Conservation (phyloP, 2,113 vertebrate genomes). For the Pontoporia blainvillei region DNA sequence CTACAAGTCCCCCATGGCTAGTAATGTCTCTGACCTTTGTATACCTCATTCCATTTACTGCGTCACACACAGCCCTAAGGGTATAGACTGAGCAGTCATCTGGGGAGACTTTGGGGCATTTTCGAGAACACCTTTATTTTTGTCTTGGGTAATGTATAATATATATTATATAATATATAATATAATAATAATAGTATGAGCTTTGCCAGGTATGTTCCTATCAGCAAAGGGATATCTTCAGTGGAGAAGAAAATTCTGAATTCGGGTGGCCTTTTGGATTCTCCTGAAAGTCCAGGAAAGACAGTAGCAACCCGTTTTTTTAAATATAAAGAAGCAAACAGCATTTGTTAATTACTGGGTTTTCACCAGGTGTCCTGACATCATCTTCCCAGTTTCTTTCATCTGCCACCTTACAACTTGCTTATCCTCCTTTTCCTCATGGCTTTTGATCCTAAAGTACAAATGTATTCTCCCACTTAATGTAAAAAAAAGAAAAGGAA, state of each 20-base stretch:
- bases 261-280: background rate
- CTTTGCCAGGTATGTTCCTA: background rate
- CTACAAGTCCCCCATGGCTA: background rate
- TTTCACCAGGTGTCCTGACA: background rate
- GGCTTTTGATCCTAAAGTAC: background rate
- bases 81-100: background rate
- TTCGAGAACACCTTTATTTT: background rate
- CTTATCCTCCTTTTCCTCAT: background rate
- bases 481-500: background rate
- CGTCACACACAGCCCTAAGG: background rate
- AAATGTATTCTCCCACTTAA: background rate
- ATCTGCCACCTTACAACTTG: background rate
- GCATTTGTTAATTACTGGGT: background rate
- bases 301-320: background rate
- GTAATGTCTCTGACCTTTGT: background rate
- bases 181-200: background rate
- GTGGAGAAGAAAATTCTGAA: background rate
- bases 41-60: background rate
- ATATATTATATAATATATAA: no score
- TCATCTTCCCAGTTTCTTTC: background rate
- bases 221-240: background rate
- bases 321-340: conserved; percentile 3
- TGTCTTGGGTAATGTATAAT: background rate
- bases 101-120: background rate
- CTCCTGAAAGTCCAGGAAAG: background rate